Base-by-base conservation (phyloP, 2,797 vertebrate genomes). In the Chanos chanos region DNA sequence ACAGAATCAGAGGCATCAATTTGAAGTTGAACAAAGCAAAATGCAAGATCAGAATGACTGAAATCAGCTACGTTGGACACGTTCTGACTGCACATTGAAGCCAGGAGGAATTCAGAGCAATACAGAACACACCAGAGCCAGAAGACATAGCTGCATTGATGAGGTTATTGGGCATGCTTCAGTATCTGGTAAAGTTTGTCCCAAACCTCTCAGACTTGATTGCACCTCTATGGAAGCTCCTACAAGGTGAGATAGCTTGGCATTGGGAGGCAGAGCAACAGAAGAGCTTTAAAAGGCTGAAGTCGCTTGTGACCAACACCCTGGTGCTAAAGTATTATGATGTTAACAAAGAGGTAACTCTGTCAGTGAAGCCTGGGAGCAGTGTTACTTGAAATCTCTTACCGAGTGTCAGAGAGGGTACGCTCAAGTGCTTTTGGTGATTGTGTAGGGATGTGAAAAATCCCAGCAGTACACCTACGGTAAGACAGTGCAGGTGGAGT, bases 201-300 rank as follows among this genome's bases (percentile, higher is more conserved):
- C 49, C 37, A 44, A 62, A 62, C 18, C 19, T 53, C 7, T 62
- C 36, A 19, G 39, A 62, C 1, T 12, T 44, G 9, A 53, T 28
- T n/a, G n/a, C n/a, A n/a, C n/a, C n/a, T n/a, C n/a, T n/a, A n/a
- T n/a, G n/a, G n/a, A n/a, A n/a, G n/a, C n/a, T n/a, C n/a, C n/a
- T n/a, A n/a, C n/a, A n/a, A n/a, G n/a, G n/a, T n/a, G n/a, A n/a
- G n/a, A n/a, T n/a, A n/a, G n/a, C n/a, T n/a, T n/a, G n/a, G 61
- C 61, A 76, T 22, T 73, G 65, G 34, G 72, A 75, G 50, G 54
- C 80, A 65, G 22, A 54, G 24, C 67, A 77, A 57, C 51, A 77
- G 45, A n/a, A n/a, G n/a, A n/a, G n/a, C 39, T 79, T 72, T 60
- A 0, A 1, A 61, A 61, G 6, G 0, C 27, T 59, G 0, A 52